Evolutionary conservation across 2,888 invertebrate genomes (phyloP), one percentile per base, ranked within the genome.

Genomic region (Folsomia candida): DNA sequence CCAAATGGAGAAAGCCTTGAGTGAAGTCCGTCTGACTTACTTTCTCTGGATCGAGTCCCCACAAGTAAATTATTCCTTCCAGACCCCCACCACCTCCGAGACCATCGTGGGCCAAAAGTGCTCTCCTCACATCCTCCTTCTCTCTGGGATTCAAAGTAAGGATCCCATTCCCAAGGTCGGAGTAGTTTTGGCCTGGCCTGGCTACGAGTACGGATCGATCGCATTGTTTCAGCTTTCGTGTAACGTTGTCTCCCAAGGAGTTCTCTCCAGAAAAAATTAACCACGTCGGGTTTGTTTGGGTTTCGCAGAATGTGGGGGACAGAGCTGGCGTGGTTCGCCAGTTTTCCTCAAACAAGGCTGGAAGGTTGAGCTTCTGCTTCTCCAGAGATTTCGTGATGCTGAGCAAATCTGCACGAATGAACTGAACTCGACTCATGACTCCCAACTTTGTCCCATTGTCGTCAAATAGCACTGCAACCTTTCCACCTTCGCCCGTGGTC

Each of bases 51-150:
- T 68, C 61, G 14, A 69, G 6, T n/a, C 72, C 74, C 74, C 76
- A 76, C 25, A 72, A 54, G 63, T 68, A 73, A 14, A 76, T 51
- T 63, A 74, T 66, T n/a, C 74, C 76, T 37, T 76, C 72, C n/a
- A n/a, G 26, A 54, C n/a, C 27, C 27, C 64, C 64, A 22, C n/a
- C 64, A 28, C 65, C 65, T 26, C 26, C 65, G 14, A 9, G 11
- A 22, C 54, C 54, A 9, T 54, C 54, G n/a, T 54, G 27, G 14
- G 25, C 24, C n/a, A 37, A 26, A 20, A 74, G 67, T 25, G 71
- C 14, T 2, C 25, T 37, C n/a, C 47, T 25, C 28, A 74, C 51
- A 27, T 64, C 66, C 47, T 68, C 29, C 54, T 74, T 74, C 27
- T 27, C 54, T 22, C n/a, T n/a, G n/a, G n/a, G n/a, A n/a, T n/a